Evolutionary conservation across 2,113 vertebrate genomes (phyloP).

Genomic region (Myotis lucifugus): DNA sequence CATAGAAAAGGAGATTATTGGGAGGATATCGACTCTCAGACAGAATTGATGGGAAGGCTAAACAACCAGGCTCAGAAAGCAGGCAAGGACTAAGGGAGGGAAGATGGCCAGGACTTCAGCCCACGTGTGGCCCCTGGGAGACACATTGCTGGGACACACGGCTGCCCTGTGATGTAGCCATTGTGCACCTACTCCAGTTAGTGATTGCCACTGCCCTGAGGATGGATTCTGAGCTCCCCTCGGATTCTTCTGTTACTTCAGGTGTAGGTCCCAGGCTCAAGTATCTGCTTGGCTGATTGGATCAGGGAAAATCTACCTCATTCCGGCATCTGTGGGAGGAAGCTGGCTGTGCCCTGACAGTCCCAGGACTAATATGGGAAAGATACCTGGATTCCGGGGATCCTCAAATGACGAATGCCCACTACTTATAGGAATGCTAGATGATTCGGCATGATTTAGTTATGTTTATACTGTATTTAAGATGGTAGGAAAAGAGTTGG

Average conservation of each 20-base stretch:
- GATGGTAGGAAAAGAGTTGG: not conserved
- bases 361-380: not conserved
- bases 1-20: not conserved
- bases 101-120: not conserved
- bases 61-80: not conserved
- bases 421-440: not conserved
- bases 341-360: not conserved
- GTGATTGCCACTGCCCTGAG: too few relatives aligned
- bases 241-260: not conserved
- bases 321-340: not conserved
- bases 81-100: not conserved
- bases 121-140: not conserved
- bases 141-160: not conserved
- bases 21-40: not conserved
- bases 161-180: not conserved
- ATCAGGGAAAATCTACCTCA: not conserved
- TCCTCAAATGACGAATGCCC: not conserved
- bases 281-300: not conserved
- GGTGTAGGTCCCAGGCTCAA: not conserved
- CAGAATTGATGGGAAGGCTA: not conserved
- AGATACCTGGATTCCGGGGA: not conserved
- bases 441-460: not conserved
- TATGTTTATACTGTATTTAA: not conserved
- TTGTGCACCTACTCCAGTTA: accelerated
- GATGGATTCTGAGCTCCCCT: not conserved